Percentiles rank a stretch among this genome's conserved stretches.
These are phyloP conservation scores for Papilio helenus DNA, from an alignment of 1,140 invertebrate species.

Conservation along the genomic window DNA sequence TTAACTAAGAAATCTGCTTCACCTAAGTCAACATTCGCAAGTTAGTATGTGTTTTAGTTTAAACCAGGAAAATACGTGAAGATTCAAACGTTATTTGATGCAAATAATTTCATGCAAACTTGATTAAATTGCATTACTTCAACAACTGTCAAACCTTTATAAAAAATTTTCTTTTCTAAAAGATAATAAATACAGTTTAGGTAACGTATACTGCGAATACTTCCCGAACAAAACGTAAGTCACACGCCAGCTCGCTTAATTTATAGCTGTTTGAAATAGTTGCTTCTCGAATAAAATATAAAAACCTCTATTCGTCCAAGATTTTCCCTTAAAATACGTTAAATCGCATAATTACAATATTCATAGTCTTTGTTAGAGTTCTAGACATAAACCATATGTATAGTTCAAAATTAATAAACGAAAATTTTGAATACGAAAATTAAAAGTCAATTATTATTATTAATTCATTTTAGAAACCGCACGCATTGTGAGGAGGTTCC, in stretches of 20 bases:
- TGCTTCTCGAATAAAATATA: constrained; percentile 17
- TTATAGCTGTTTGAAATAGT: constrained; percentile 37
- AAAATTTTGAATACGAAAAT: too few species aligned
- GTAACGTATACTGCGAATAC: constrained; percentile 33
- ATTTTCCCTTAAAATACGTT: not conserved
- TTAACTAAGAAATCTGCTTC: not conserved
- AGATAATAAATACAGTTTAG: constrained; percentile 36
- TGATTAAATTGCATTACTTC: not conserved
- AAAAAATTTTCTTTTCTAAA: constrained; percentile 4
- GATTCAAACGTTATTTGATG: too few species aligned
- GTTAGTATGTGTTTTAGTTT: not conserved
- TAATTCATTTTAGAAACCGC: too few species aligned
- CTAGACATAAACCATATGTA: not conserved
- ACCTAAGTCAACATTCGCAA: not conserved
- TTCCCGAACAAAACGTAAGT: constrained; percentile 24
- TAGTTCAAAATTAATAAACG: not conserved
- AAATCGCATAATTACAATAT: not conserved
- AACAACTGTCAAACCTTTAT: constrained; percentile 11
- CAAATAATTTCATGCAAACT: not conserved
- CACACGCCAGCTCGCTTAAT: constrained; percentile 26
- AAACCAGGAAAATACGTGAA: not conserved
- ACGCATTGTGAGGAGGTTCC: too few species aligned
- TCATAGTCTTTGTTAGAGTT: not conserved
- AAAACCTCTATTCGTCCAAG: not conserved
- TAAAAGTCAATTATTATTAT: too few species aligned